Evolutionary conservation across 2,797 vertebrate species (phyloP).

Genomic region (Natrix natrix): DNA sequence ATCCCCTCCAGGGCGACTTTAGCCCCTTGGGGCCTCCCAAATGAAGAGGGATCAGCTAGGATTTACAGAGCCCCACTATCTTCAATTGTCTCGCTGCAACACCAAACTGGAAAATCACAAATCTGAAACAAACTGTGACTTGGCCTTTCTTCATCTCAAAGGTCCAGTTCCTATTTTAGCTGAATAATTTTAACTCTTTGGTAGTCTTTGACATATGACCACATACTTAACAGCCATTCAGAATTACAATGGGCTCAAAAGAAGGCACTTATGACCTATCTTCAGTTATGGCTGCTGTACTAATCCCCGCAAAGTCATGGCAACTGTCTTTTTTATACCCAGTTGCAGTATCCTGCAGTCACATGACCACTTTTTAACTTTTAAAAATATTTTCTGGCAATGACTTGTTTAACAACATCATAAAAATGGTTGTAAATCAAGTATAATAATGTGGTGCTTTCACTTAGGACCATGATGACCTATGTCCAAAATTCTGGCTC

Average conservation of each 20-base stretch:
- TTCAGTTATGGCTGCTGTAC: neutral
- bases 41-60: too few species aligned
- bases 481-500: neutral
- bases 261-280: neutral
- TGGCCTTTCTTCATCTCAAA: neutral
- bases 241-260: neutral
- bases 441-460: neutral
- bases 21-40: too few species aligned
- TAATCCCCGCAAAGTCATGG: neutral
- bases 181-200: slow-evolving; percentile 42
- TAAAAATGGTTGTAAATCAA: neutral
- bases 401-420: neutral
- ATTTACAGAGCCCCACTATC: too few species aligned
- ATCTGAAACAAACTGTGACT: slow-evolving; percentile 38
- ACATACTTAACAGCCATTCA: neutral
- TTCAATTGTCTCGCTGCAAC: too few species aligned
- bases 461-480: neutral
- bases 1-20: too few species aligned
- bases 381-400: neutral
- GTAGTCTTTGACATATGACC: neutral
- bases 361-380: neutral
- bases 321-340: neutral
- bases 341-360: neutral
- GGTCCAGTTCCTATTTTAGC: slow-evolving; percentile 36
- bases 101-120: neutral